Percentiles rank a stretch among this genome's conserved stretches.
phyloP scores from a whole-genome alignment of 2,113 vertebrate genomes.

The Hassar affinis region DNA sequence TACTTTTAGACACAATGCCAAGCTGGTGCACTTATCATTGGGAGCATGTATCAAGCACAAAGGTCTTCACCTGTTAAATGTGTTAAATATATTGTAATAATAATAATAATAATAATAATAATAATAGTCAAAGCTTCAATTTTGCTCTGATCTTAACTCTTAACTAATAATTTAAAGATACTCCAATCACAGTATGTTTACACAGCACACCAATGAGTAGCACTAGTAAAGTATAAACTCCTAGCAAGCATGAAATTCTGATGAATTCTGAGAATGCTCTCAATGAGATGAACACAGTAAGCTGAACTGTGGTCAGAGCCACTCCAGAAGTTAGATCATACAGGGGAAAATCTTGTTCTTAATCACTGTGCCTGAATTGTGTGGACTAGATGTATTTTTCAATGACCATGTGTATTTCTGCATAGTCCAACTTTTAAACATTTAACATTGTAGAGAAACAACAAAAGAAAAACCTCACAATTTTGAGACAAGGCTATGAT shows the following conservation, averaged over 20 bases:
- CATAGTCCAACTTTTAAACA: background rate
- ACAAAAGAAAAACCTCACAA: background rate
- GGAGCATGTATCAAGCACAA: background rate
- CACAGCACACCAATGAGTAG: no score
- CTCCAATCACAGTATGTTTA: background rate
- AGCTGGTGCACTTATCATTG: background rate
- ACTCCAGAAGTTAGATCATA: no score
- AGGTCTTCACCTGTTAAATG: background rate
- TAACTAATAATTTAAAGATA: no score
- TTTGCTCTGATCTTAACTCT: background rate
- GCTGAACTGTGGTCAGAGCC: no score
- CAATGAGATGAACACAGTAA: no score
- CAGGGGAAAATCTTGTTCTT: no score
- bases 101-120: no score
- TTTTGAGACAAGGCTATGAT: background rate
- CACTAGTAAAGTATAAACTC: background rate
- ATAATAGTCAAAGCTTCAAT: background rate
- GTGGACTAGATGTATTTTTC: background rate
- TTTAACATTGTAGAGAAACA: background rate
- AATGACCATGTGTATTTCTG: background rate
- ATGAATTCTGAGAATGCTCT: no score
- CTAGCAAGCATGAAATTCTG: background rate
- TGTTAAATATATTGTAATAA: background rate
- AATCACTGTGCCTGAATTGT: background rate
- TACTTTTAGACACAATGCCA: background rate